These are phyloP conservation scores for Chaetoderma sp. DNA, from an alignment of 2,888 invertebrate genomes.

Conservation along the genomic window DNA sequence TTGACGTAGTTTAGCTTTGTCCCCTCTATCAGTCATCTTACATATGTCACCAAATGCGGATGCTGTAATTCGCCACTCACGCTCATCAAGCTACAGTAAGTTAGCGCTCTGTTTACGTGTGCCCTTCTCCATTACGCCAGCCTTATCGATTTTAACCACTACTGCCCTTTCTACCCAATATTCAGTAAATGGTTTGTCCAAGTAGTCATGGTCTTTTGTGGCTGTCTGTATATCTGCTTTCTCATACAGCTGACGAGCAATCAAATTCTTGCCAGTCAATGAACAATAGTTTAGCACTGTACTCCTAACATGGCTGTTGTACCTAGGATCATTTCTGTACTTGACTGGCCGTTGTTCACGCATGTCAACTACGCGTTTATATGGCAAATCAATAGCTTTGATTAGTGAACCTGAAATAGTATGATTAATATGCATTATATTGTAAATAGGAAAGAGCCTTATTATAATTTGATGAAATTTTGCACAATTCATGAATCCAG, in stretches of 20 bases:
- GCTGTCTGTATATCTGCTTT: slow-evolving; percentile 12
- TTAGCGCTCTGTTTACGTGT: slow-evolving; percentile 21
- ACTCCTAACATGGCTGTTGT: slow-evolving; percentile 18
- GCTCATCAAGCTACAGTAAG: slow-evolving; percentile 16
- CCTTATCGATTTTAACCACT: slow-evolving; percentile 10
- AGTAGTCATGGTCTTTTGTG: slow-evolving; percentile 18
- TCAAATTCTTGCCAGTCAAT: not conserved
- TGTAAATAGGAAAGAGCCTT: too few relatives aligned
- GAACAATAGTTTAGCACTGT: slow-evolving; percentile 8
- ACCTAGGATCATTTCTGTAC: slow-evolving; percentile 10
- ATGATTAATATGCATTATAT: too few relatives aligned
- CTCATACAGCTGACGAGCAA: slow-evolving; percentile 10
- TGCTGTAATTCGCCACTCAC: slow-evolving; percentile 33
- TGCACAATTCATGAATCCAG: too few relatives aligned
- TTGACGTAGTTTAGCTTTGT: slow-evolving; percentile 21
- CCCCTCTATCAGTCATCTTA: slow-evolving; percentile 13
- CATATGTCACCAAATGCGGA: slow-evolving; percentile 36
- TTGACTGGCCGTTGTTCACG: slow-evolving; percentile 21
- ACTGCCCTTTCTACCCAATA: slow-evolving; percentile 26
- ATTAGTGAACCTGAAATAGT: slow-evolving; percentile 19
- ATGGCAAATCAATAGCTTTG: slow-evolving; percentile 16
- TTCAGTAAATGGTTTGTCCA: slow-evolving; percentile 11
- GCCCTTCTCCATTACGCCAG: slow-evolving; percentile 6
- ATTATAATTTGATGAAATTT: too few relatives aligned
- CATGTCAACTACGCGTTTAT: not conserved